phyloP scores from a whole-genome alignment of 1,140 invertebrate genomes.

The Apis dorsata region DNA sequence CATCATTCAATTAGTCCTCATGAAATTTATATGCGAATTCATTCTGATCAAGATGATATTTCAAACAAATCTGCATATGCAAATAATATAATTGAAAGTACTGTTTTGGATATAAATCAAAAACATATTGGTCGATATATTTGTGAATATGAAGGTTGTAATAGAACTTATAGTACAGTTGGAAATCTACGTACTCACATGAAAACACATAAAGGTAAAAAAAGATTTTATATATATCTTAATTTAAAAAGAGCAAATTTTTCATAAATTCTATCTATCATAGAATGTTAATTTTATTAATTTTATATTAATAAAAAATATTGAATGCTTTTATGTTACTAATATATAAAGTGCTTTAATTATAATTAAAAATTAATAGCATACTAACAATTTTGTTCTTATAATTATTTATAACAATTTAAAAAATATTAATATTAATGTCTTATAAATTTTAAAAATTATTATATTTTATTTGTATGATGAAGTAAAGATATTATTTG shows the following conservation, averaged over 20 bases:
- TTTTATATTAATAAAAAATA: slow-evolving; percentile 1
- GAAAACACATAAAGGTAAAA: slow-evolving; percentile 96
- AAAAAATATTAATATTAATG: slow-evolving; percentile 1
- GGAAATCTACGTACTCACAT: slow-evolving; percentile 97
- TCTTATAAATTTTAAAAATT: not conserved
- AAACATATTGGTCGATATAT: slow-evolving; percentile 87
- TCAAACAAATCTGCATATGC: slow-evolving; percentile 85
- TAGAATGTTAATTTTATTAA: not conserved
- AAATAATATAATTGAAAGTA: slow-evolving; percentile 84
- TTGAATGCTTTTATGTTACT: slow-evolving; percentile 2
- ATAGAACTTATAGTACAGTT: slow-evolving; percentile 94
- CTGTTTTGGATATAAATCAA: slow-evolving; percentile 83
- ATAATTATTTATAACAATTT: not conserved
- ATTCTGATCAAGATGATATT: slow-evolving; percentile 81
- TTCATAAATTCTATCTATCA: slow-evolving; percentile 4
- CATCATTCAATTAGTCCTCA: slow-evolving; percentile 85
- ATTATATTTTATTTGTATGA: slow-evolving; percentile 8
- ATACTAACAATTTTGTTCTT: too few species aligned
- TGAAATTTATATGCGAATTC: slow-evolving; percentile 86
- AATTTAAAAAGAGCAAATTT: not conserved
- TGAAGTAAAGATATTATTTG: slow-evolving; percentile 25
- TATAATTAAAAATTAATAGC: too few species aligned
- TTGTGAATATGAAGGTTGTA: slow-evolving; percentile 95
- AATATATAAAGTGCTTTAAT: not conserved
- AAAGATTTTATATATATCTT: slow-evolving; percentile 26